A percentile compares a stretch with the other conserved stretches of the same genome.
phyloP scores from a whole-genome alignment of 2,888 invertebrate species.

The Eurois occulta region DNA sequence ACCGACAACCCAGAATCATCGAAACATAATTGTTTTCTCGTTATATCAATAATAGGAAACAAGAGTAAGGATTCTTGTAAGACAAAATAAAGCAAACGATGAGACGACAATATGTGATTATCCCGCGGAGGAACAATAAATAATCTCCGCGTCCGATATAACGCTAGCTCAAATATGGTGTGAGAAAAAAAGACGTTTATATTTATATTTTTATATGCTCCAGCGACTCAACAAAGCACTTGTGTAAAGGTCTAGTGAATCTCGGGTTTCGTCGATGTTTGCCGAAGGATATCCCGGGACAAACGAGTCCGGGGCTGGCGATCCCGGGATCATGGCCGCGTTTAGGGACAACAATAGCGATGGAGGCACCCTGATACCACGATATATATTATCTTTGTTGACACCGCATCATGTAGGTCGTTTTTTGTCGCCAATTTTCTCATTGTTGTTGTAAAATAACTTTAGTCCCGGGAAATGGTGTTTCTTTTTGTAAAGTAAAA shows the following conservation, averaged over 20 bases:
- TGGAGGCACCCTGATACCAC: constrained; percentile 85
- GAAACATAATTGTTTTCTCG: constrained; percentile 47
- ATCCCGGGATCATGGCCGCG: constrained; percentile 85
- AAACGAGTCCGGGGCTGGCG: constrained; percentile 84
- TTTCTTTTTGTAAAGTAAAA: constrained; percentile 69
- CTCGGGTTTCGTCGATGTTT: constrained; percentile 88
- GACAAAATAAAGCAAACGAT: constrained; percentile 60
- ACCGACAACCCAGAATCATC: constrained; percentile 2
- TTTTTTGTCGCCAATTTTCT: constrained; percentile 86
- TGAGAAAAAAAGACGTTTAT: constrained; percentile 75
- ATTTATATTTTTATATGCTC: constrained; percentile 83
- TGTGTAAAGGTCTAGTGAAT: constrained; percentile 88
- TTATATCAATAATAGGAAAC: constrained; percentile 61
- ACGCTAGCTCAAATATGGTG: constrained; percentile 62
- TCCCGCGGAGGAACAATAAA: constrained; percentile 76
- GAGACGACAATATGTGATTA: constrained; percentile 63
- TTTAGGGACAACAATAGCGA: constrained; percentile 86
- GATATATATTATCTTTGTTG: constrained; percentile 89
- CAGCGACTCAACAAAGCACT: constrained; percentile 84
- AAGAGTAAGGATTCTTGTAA: constrained; percentile 53
- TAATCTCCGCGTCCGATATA: constrained; percentile 68
- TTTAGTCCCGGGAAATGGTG: constrained; percentile 72
- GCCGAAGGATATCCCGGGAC: constrained; percentile 88
- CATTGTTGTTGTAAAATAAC: constrained; percentile 84
- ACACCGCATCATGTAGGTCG: constrained; percentile 87